phyloP scores from a whole-genome alignment of 2,888 invertebrate species.

The Ectemnius lituratus region DNA sequence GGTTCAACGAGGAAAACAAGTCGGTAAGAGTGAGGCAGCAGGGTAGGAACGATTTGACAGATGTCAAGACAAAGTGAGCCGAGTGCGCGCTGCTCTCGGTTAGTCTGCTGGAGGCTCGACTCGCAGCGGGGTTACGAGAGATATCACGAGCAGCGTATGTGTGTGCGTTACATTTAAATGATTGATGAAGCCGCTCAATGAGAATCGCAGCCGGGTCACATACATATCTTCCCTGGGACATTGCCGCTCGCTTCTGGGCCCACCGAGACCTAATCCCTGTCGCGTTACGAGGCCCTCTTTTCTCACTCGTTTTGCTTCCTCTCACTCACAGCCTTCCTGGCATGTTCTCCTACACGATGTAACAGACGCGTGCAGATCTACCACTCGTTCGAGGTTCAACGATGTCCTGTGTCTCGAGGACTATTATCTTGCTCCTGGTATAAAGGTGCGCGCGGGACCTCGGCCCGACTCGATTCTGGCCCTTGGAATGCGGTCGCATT shows the following conservation, averaged over 20 bases:
- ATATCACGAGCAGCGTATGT: conserved; percentile 62
- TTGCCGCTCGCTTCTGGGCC: conserved; percentile 46
- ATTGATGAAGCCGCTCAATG: conserved; percentile 75
- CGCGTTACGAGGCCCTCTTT: conserved; percentile 4
- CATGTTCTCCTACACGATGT: not conserved
- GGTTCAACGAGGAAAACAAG: conserved; percentile 10
- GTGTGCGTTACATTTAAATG: conserved; percentile 74
- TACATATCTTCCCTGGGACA: conserved; percentile 57
- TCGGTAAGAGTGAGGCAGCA: conserved; percentile 45
- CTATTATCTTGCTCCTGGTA: not conserved
- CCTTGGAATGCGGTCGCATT: not conserved
- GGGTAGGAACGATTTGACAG: conserved; percentile 65
- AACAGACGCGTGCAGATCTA: too few species aligned
- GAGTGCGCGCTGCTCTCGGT: conserved; percentile 35
- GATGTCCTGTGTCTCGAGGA: conserved; percentile 7
- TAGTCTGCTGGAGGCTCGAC: conserved; percentile 37
- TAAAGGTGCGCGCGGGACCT: not conserved
- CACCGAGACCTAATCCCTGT: conserved; percentile 60
- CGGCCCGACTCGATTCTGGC: not conserved
- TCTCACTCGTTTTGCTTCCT: not conserved
- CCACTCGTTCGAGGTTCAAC: not conserved
- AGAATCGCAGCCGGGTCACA: conserved; percentile 73
- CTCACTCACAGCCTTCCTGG: not conserved
- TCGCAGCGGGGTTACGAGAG: conserved; percentile 58
- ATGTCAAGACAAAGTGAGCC: conserved; percentile 74